These are phyloP conservation scores for Melanogrammus aeglefinus DNA, from an alignment of 2,797 vertebrate species.

Conservation along the genomic window DNA sequence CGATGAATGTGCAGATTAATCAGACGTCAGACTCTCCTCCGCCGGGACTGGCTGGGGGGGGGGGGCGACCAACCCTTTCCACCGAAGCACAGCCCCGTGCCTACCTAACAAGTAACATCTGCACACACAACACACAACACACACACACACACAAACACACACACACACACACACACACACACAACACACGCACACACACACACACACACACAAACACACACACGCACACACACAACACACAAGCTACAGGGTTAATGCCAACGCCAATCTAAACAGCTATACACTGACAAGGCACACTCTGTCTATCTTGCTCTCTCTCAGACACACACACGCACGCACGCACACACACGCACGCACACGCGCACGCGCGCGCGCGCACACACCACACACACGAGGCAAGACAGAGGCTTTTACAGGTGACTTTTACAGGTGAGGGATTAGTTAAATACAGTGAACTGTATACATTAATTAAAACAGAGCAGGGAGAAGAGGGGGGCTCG, in stretches of 20 bases:
- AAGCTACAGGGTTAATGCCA: background rate
- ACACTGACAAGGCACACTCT: background rate
- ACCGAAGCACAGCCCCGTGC: background rate
- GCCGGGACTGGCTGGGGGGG: background rate
- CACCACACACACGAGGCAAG: background rate
- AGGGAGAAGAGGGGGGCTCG: background rate
- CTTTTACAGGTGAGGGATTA: background rate
- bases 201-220: no score
- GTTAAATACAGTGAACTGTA: background rate
- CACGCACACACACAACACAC: no score
- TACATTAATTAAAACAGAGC: background rate
- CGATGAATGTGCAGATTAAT: background rate
- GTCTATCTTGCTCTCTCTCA: background rate
- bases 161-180: no score
- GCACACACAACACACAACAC: no score
- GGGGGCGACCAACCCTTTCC: background rate
- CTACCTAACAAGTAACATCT: background rate
- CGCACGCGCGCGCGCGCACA: background rate
- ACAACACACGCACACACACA: no score
- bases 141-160: no score
- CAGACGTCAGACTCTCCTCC: background rate
- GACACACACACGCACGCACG: background rate
- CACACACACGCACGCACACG: background rate
- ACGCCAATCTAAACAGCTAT: conserved; percentile 4
- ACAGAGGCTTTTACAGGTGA: background rate